phyloP scores from a whole-genome alignment of 2,113 vertebrate species.

The Pungitius pungitius region DNA sequence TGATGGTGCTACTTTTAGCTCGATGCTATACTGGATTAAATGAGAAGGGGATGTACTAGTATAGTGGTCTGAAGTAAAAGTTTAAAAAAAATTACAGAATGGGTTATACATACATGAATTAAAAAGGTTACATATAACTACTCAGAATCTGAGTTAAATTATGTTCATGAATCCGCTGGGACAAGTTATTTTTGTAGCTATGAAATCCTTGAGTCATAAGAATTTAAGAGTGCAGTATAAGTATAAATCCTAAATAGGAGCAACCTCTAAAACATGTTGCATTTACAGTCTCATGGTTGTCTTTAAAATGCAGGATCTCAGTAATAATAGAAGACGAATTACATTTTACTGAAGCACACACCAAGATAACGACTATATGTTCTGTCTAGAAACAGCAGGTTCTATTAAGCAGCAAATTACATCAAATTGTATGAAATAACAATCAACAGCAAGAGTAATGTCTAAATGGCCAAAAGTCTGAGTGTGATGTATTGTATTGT shows the following conservation, averaged over 20 bases:
- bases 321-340: background rate
- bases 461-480: background rate
- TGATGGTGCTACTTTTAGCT: constrained; percentile 1
- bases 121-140: background rate
- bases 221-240: background rate
- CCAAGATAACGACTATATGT: background rate
- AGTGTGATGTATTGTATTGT: background rate
- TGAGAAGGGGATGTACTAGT: background rate
- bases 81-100: background rate
- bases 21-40: background rate
- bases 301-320: background rate
- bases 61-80: background rate
- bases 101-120: background rate
- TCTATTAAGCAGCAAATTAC: background rate
- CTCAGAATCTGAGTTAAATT: background rate
- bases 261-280: background rate
- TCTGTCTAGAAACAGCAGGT: background rate
- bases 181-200: background rate
- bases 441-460: background rate
- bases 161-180: background rate
- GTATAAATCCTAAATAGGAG: background rate
- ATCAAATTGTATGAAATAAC: background rate
- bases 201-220: background rate
- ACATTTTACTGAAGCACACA: background rate
- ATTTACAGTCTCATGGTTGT: background rate